Conservation (phyloP, 23 tunicate species). For the Halocynthia aurantium region DNA sequence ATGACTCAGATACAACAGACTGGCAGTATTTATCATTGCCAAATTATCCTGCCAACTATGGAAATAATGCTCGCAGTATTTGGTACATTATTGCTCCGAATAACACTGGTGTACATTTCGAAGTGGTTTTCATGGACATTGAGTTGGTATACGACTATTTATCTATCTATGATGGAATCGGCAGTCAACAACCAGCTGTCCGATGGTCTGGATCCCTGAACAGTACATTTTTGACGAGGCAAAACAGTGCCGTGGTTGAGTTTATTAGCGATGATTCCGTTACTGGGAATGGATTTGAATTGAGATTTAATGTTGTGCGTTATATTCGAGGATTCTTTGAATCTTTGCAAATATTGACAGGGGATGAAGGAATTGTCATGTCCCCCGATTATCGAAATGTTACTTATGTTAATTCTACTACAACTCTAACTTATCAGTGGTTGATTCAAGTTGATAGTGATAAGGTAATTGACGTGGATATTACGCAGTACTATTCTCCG, state of each 20-base stretch:
- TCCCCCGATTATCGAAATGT: neutral
- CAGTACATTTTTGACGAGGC: no score
- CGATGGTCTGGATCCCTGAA: neutral
- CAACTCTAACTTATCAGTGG: neutral
- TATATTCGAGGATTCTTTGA: no score
- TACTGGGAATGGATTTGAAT: neutral
- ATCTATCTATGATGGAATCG: neutral
- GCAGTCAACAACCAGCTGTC: no score
- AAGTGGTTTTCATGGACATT: neutral
- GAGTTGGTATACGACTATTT: slow-evolving; percentile 4
- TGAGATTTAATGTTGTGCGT: neutral
- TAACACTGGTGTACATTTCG: neutral
- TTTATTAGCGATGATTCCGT: slow-evolving; percentile 1
- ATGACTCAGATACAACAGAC: neutral
- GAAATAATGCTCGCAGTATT: neutral
- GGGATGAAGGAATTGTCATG: neutral
- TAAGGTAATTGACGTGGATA: neutral
- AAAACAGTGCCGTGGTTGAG: neutral
- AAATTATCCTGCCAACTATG: neutral
- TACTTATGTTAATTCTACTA: neutral
- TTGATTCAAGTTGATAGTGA: slow-evolving; percentile 5
- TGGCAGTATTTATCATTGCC: slow-evolving; percentile 9
- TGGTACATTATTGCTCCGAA: neutral
- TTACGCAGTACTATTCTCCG: neutral
- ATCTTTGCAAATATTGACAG: neutral